Evolutionary conservation across 2,888 invertebrate species (phyloP), one percentile per base, ranked within the genome.

Genomic region (Pollenia griseotomentosa): DNA sequence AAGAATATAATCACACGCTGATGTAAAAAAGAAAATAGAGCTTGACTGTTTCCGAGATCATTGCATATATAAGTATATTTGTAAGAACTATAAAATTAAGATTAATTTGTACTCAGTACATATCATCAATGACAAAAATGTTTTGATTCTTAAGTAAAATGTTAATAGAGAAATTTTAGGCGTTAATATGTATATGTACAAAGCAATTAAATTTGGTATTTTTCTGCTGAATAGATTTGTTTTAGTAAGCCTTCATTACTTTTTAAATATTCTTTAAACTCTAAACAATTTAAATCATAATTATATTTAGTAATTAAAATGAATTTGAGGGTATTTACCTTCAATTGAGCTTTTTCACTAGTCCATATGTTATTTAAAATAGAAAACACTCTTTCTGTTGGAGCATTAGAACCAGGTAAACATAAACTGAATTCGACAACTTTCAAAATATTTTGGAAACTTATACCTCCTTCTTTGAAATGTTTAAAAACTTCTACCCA

Each of bases 371-470:
- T 74, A 48, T 81, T 81, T 57, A 65, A 65, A 63, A 70, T n/a
- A 11, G 63, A 73, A 81, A 82, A 71, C 44, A 74, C 40, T 33
- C 74, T 46, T 65, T 83, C 68, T 16, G 75, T 82, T 73, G 68
- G 66, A 2, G 73, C 83, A 84, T 84, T 79, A 12, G 84, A 61
- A 42, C 75, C 79, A 53, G 81, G 59, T 33, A 86, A 70, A 63
- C 74, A 88, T 40, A 86, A 79, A 66, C 74, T 55, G n/a, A 86
- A 79, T 77, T 88, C 78, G 3, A 86, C 84, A 79, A 74, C 7
- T 46, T 74, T 74, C 11, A 74, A 11, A 2, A 74, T 59, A 59
- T 74, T 75, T 75, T 75, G 11, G 40, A 40, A 75, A 12, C 40
- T 23, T 23, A 71, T 71, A 44, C 12, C 55, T 57, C 42, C 44